Conservation (phyloP, 2,888 invertebrate species). For the Conomelus anceps region DNA sequence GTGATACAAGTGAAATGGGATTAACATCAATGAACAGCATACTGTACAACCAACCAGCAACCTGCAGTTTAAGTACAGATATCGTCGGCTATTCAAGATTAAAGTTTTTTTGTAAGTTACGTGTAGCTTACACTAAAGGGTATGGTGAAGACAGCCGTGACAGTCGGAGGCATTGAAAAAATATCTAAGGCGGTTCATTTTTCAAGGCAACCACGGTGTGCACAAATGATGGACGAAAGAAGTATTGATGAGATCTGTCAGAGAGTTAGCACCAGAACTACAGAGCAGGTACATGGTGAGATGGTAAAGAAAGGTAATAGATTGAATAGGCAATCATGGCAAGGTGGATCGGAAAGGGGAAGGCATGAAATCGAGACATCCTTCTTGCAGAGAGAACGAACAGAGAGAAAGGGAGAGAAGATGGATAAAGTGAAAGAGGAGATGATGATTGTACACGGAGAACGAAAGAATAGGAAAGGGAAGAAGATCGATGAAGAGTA, state of each 20-base stretch:
- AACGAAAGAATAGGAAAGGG: background rate
- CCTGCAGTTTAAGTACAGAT: background rate
- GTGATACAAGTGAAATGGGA: too few relatives aligned
- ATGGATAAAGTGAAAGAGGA: background rate
- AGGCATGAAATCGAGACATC: background rate
- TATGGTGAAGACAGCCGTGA: background rate
- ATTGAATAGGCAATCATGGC: background rate
- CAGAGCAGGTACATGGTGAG: background rate
- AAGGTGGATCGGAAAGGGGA: background rate
- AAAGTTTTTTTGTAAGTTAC: background rate
- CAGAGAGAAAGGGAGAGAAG: background rate
- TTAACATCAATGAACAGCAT: too few relatives aligned
- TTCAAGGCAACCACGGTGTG: background rate
- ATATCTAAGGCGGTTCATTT: background rate
- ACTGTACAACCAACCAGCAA: too few relatives aligned
- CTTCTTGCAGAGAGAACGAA: background rate
- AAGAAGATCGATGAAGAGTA: background rate
- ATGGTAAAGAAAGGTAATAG: background rate
- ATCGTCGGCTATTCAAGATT: background rate
- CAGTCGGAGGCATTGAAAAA: background rate
- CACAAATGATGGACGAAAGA: background rate
- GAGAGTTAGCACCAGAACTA: background rate
- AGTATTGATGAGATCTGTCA: background rate
- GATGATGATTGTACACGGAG: background rate
- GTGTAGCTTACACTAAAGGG: background rate